A percentile compares a stretch with the other conserved stretches of the same genome.
Evolutionary conservation across 2,888 invertebrate species (phyloP).

Genomic region (Apamea monoglypha): DNA sequence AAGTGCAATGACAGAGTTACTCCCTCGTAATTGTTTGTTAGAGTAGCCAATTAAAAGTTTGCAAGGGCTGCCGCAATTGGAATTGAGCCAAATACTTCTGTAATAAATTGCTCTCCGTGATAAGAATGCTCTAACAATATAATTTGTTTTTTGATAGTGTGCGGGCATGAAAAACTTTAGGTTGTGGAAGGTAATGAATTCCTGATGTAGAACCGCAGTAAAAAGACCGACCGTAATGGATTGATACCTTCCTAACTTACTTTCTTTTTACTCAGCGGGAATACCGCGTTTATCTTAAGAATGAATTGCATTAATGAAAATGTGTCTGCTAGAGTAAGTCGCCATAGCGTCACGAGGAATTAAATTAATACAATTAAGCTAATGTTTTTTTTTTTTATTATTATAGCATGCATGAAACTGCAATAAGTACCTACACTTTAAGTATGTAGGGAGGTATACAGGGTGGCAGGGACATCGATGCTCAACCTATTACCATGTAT

Average conservation of each 20-base stretch:
- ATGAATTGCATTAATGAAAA: slow-evolving; percentile 52
- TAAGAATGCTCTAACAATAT: slow-evolving; percentile 72
- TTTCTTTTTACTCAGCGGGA: slow-evolving; percentile 42
- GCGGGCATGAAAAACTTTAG: slow-evolving; percentile 64
- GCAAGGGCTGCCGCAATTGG: slow-evolving; percentile 75
- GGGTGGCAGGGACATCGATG: too few relatives aligned
- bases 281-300: slow-evolving; percentile 45
- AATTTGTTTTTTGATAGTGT: slow-evolving; percentile 67
- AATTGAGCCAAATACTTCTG: slow-evolving; percentile 74
- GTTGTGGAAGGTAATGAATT: slow-evolving; percentile 64
- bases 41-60: slow-evolving; percentile 81
- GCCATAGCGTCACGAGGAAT: background rate
- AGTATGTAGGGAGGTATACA: background rate
- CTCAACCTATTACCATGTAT: too few relatives aligned
- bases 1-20: slow-evolving; percentile 68
- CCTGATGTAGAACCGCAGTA: slow-evolving; percentile 59
- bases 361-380: background rate
- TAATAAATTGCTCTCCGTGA: slow-evolving; percentile 73
- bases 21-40: slow-evolving; percentile 70
- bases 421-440: background rate
- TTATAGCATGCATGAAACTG: background rate
- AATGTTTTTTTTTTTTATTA: background rate
- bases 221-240: slow-evolving; percentile 62
- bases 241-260: slow-evolving; percentile 59
- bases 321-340: slow-evolving; percentile 19